phyloP scores from a whole-genome alignment of 2,888 invertebrate species.

The Busseola fusca region DNA sequence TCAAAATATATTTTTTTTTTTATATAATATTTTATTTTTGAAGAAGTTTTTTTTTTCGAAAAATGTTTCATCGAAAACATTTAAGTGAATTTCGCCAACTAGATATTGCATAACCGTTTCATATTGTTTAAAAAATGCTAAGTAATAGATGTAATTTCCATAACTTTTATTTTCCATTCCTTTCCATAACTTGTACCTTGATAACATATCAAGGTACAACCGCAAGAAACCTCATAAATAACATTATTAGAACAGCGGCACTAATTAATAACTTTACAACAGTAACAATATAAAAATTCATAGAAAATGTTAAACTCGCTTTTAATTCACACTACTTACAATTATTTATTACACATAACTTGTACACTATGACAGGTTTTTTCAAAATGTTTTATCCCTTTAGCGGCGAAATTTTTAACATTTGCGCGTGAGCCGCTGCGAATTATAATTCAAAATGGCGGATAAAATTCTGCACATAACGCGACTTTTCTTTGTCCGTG shows the following conservation, averaged over 20 bases:
- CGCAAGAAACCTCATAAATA: conserved; percentile 42
- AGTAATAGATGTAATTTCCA: conserved; percentile 9
- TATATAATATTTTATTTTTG: no score
- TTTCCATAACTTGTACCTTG: no score
- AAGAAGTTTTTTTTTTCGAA: no score
- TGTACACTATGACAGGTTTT: conserved; percentile 51
- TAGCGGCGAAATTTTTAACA: conserved; percentile 57
- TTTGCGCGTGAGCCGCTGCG: conserved; percentile 59
- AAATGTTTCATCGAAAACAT: not conserved
- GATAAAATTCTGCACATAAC: conserved; percentile 54
- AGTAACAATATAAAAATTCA: conserved; percentile 47
- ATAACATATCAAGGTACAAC: conserved; percentile 39
- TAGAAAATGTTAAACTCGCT: conserved; percentile 39
- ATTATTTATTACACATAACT: conserved; percentile 59
- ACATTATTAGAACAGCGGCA: conserved; percentile 40
- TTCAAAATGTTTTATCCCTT: conserved; percentile 57
- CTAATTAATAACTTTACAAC: conserved; percentile 54
- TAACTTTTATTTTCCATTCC: no score
- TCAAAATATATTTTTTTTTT: not conserved
- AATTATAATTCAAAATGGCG: conserved; percentile 61
- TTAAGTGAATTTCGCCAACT: not conserved
- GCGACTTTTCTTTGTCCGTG: conserved; percentile 56
- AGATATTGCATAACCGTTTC: conserved; percentile 11
- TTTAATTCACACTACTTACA: conserved; percentile 34
- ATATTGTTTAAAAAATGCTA: conserved; percentile 9